Percentiles rank a stretch among this genome's conserved stretches.
Evolutionary conservation across 2,888 invertebrate genomes (phyloP).

Genomic region (Cantharis nigra): DNA sequence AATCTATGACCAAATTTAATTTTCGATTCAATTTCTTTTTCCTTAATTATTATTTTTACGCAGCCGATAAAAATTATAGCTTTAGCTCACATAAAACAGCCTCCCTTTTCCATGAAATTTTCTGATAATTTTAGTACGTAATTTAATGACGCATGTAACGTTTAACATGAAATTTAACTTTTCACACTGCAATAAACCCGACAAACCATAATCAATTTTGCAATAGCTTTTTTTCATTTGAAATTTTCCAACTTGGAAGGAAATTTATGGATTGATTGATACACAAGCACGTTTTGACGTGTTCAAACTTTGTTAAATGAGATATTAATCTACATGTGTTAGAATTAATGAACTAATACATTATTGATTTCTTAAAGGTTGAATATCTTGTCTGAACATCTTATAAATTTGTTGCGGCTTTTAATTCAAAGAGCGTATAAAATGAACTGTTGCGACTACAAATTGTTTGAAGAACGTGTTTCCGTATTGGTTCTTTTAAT

Average conservation of each 20-base stretch:
- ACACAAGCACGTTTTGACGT: not conserved
- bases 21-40: not conserved
- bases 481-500: slow-evolving; percentile 19
- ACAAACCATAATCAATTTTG: slow-evolving; percentile 13
- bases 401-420: slow-evolving; percentile 1
- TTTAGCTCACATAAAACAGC: slow-evolving; percentile 23
- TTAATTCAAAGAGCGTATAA: slow-evolving; percentile 14
- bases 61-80: slow-evolving; percentile 23
- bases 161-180: slow-evolving; percentile 24
- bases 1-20: not conserved
- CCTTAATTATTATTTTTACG: not conserved
- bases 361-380: not conserved
- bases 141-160: slow-evolving; percentile 28
- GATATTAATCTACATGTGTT: not conserved
- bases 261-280: not conserved
- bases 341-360: not conserved
- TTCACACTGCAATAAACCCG: slow-evolving; percentile 7
- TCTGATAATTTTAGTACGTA: slow-evolving; percentile 28
- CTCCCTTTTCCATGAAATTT: slow-evolving; percentile 26
- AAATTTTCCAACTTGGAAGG: not conserved
- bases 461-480: slow-evolving; percentile 30
- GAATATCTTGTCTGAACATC: not conserved
- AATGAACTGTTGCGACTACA: slow-evolving; percentile 23
- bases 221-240: not conserved
- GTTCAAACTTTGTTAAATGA: not conserved